phyloP scores from a whole-genome alignment of 2,797 vertebrate species.

The Sebastes miniatus region DNA sequence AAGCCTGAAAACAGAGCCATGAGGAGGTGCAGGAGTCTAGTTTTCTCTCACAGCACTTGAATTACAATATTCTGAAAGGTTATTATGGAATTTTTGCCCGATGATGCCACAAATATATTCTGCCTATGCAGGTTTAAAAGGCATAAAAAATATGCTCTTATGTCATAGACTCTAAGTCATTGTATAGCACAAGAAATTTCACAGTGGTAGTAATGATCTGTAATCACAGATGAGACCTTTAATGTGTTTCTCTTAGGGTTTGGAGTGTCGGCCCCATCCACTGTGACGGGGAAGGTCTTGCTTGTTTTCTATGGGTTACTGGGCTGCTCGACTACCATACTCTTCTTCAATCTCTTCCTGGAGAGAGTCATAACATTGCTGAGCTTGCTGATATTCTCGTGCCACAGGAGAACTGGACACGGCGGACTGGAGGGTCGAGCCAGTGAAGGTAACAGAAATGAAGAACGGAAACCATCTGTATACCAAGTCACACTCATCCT shows the following conservation, averaged over 20 bases:
- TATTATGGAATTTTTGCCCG: too few species aligned
- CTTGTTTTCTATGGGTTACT: constrained; percentile 77
- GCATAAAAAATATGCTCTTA: neutral
- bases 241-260: constrained; percentile 60
- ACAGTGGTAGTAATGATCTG: neutral
- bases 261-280: constrained; percentile 70
- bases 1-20: too few species aligned
- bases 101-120: too few species aligned
- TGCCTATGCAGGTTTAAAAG: too few species aligned
- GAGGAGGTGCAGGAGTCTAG: too few species aligned
- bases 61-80: too few species aligned
- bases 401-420: constrained; percentile 1
- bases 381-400: constrained; percentile 47
- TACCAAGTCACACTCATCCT: constrained; percentile 66
- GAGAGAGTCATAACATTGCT: constrained; percentile 64
- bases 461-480: constrained; percentile 63
- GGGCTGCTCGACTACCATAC: constrained; percentile 69
- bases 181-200: neutral
- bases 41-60: too few species aligned
- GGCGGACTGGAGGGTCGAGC: neutral
- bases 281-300: constrained; percentile 64
- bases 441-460: neutral
- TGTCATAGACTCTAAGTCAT: neutral
- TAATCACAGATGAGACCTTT: neutral
- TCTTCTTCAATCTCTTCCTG: constrained; percentile 79